A percentile compares a stretch with the other conserved stretches of the same genome.
Conservation (phyloP, 2,113 vertebrate species). For the Hylia prasina region DNA sequence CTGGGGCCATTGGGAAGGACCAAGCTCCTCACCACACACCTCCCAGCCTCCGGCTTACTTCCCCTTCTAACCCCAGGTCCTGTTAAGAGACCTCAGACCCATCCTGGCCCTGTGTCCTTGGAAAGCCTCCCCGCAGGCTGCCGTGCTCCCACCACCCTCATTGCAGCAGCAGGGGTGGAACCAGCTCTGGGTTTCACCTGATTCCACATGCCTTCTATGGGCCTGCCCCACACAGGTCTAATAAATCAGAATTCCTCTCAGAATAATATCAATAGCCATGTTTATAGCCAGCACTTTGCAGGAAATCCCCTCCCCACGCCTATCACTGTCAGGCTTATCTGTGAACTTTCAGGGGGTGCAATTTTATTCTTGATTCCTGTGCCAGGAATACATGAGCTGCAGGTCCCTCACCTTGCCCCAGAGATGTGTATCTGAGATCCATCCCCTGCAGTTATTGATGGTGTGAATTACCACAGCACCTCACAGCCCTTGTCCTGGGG, state of each 20-base stretch:
- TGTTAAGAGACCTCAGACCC: background rate
- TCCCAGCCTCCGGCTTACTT: background rate
- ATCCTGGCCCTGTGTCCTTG: background rate
- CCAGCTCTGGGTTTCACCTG: background rate
- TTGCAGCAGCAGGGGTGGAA: background rate
- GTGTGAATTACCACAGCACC: background rate
- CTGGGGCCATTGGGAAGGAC: background rate
- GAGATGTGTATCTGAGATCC: background rate
- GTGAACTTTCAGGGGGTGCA: background rate
- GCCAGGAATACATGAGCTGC: background rate
- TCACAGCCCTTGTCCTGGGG: fast-evolving
- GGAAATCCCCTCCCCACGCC: background rate
- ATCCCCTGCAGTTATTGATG: background rate
- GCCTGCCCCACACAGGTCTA: background rate
- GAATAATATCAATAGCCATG: background rate
- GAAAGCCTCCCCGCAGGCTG: background rate
- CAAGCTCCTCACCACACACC: background rate
- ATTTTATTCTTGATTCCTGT: background rate
- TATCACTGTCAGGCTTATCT: background rate
- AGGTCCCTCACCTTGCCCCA: background rate
- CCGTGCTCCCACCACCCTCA: fast-evolving
- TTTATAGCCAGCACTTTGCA: background rate
- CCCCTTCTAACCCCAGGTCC: background rate
- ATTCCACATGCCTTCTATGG: background rate
- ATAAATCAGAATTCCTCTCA: background rate